Base-by-base conservation (phyloP, 1,140 invertebrate genomes). In the Callitettix versicolor region DNA sequence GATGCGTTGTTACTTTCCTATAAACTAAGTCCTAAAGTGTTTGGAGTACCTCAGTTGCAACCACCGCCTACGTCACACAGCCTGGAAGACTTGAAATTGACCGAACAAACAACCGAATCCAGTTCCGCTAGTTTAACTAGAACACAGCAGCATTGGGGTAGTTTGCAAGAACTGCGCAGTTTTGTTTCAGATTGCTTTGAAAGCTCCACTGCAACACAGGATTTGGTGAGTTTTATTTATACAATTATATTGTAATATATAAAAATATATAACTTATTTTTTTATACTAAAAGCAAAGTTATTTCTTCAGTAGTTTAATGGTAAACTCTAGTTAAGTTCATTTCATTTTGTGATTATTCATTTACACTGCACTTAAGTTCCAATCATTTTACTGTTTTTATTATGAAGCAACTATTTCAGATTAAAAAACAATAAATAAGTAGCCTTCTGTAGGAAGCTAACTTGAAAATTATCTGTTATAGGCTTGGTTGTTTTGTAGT, bases 21-120 rank as follows among this genome's bases (percentile, higher is more conserved):
- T 26, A 78, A 78, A 65, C 64, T 79, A 20, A 79, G 76, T 62
- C 78, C 79, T 0, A 80, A 80, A 67, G 76, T 79, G 6, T 80
- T 76, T 54, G 65, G 63, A 46, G 42, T 63, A 1, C 41, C 59
- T 12, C 30, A 56, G n/a, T 36, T 51, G 48, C 48, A 38, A 38
- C 43, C 56, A 18, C 62, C 64, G 6, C 56, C 60, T 21, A 61
- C 60, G 14, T 61, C 63, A 40, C 74, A 76, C 43, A 81, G 79
- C 63, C 71, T 78, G 53, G 79, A 81, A 59, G 73, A 81, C 60
- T 58, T 80, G 9, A 77, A 72, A 55, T 66, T 62, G 17, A 65
- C 63, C 62, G 69, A 65, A 46, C 68, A 62, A 54, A 65, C 69
- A n/a, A 60, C 62, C 40, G 68, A 70, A 33, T 64, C 62, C 3